phyloP scores from a whole-genome alignment of 2,888 invertebrate species.

The Apotomis betuletana region DNA sequence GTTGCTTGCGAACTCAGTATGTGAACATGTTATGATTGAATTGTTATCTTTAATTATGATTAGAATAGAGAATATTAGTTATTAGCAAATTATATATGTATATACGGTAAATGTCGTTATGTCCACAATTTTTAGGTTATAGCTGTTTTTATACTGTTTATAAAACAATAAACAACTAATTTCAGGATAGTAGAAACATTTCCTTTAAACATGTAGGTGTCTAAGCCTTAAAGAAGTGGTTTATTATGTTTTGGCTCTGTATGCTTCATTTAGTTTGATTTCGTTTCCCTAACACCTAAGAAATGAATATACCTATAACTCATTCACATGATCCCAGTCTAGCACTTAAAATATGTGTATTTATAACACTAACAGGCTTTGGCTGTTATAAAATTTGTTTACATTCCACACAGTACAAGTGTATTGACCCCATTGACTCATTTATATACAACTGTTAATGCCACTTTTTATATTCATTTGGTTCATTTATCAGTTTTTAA shows the following conservation, averaged over 20 bases:
- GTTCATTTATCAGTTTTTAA: neutral
- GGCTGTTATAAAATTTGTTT: conserved; percentile 20
- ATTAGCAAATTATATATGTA: neutral
- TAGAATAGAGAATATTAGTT: neutral
- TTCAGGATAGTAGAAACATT: no score
- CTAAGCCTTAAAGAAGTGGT: no score
- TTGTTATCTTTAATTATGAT: conserved; percentile 19
- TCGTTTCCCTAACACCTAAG: no score
- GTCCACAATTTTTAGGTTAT: conserved; percentile 16
- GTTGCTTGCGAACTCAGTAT: conserved; percentile 9
- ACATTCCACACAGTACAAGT: conserved; percentile 24
- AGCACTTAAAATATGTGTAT: neutral
- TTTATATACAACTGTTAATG: neutral
- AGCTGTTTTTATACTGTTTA: neutral
- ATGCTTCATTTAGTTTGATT: no score
- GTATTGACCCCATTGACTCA: conserved; percentile 30
- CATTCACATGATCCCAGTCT: neutral
- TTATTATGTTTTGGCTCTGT: no score
- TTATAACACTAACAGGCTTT: neutral
- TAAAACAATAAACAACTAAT: neutral
- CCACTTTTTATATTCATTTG: neutral
- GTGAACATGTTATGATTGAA: conserved; percentile 26
- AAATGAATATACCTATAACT: neutral
- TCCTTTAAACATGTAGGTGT: no score
- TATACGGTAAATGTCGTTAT: neutral